phyloP scores from a whole-genome alignment of 2,113 vertebrate genomes.

The Cynoglossus semilaevis region DNA sequence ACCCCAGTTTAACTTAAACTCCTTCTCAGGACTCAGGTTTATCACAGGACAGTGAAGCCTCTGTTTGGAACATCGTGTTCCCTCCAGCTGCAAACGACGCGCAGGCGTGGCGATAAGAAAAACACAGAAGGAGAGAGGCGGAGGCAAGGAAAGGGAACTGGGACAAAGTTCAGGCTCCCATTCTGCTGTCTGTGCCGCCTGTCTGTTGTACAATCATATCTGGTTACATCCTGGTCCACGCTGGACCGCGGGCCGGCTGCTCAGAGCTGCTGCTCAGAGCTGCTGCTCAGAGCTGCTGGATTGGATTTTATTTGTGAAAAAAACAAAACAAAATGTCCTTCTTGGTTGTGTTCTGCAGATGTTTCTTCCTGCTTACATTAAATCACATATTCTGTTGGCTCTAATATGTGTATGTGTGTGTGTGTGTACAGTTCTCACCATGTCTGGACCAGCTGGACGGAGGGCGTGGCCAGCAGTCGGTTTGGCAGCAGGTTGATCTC shows the following conservation, averaged over 20 bases:
- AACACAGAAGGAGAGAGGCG: slow-evolving; percentile 4
- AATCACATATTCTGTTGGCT: background rate
- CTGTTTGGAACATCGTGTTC: slow-evolving; percentile 4
- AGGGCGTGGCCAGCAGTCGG: slow-evolving; percentile 81
- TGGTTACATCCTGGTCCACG: background rate
- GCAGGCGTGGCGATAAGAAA: background rate
- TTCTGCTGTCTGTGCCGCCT: background rate
- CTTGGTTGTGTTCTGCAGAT: too few species aligned
- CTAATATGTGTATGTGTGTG: too few species aligned
- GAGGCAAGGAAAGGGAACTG: slow-evolving; percentile 23
- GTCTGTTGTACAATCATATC: background rate
- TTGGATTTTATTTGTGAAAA: background rate
- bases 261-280: too few species aligned
- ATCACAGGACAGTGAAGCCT: background rate
- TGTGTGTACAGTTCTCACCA: slow-evolving; percentile 74
- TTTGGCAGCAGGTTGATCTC: slow-evolving; percentile 87
- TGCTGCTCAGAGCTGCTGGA: background rate
- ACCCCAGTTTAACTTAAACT: background rate
- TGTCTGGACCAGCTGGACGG: slow-evolving; percentile 86
- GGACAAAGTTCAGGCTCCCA: slow-evolving; percentile 62
- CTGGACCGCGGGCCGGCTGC: background rate
- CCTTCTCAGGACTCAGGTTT: background rate
- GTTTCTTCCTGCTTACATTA: background rate
- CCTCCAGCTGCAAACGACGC: slow-evolving; percentile 21
- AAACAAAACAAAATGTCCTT: background rate